A percentile compares a stretch with the other conserved stretches of the same genome.
Evolutionary conservation across 1,140 invertebrate genomes (phyloP).

Genomic region (Campodea augens): DNA sequence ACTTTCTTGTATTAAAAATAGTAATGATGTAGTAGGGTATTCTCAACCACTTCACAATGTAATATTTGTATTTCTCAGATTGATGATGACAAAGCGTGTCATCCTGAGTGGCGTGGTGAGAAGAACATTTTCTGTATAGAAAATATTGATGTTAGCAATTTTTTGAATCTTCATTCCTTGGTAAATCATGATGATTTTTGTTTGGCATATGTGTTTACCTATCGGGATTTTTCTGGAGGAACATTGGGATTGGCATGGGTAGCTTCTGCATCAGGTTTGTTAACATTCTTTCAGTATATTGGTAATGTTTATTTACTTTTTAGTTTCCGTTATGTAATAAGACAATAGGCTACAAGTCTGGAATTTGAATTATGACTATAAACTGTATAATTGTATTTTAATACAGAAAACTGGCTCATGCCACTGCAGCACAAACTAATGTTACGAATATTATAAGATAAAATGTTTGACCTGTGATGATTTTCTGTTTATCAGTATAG

Average conservation of each 20-base stretch:
- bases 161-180: conserved; percentile 91
- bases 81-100: conserved; percentile 69
- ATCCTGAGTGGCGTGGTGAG: conserved; percentile 38
- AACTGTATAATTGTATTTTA: too few relatives aligned
- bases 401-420: too few relatives aligned
- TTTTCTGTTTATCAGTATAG: too few relatives aligned
- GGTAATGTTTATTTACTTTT: background rate
- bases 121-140: conserved; percentile 87
- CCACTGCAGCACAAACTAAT: too few relatives aligned
- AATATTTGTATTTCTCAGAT: conserved; percentile 34
- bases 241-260: conserved; percentile 97
- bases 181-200: conserved; percentile 96
- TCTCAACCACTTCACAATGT: too few relatives aligned
- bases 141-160: conserved; percentile 98
- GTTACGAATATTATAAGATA: too few relatives aligned
- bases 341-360: background rate
- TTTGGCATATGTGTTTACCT: conserved; percentile 96
- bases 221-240: conserved; percentile 88
- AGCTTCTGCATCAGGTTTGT: conserved; percentile 61
- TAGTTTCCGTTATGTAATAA: background rate
- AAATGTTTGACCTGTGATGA: too few relatives aligned
- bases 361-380: too few relatives aligned
- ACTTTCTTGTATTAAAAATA: too few relatives aligned
- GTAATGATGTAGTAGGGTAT: too few relatives aligned
- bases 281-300: background rate